Evolutionary conservation across 2,797 vertebrate species (phyloP), one percentile per base, ranked within the genome.

Genomic region (Lithobates sylvaticus): DNA sequence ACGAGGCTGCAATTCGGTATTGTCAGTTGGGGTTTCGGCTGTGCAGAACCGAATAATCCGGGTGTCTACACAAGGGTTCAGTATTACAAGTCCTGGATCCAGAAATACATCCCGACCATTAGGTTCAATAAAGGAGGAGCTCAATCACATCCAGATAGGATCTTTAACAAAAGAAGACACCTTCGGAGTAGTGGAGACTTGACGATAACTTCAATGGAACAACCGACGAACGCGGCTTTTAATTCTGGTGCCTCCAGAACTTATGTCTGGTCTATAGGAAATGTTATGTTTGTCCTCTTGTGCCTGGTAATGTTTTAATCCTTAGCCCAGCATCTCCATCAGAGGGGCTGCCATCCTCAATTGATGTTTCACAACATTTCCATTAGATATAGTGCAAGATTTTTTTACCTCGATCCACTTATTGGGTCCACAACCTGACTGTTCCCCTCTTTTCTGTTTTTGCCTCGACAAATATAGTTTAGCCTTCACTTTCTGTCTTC

Each of bases 11-110:
- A 96, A 88, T 88, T 86, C 2, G 96, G 96, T 0, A 88, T 97
- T 89, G 95, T 95, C 5, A 96, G 95, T 86, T 97, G 96, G 96
- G 96, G 96, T 21, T 1, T 27, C 0, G 94, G 94, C 2, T 97
- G 96, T 80, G 96, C 93, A 10, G 0, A 80, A 27, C 61, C 0
- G 47, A 88, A 94, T 50, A 93, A 87, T 34, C 96, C 96, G 0
- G 96, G 96, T 0, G 93, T 97, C 87, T 96, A 96, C 87, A 91
- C 94, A 88, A 93, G 80, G 10, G 86, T 90, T 27, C 72, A 81
- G 2, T 74, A 23, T 23, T 90, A 90, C 29, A 78, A 83, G 1
- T 3, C 18, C 0, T 90, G 89, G 89, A 86, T 90, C 13, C 21
- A 74, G 23, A 0, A 29, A 5, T 23, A 78, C n/a, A 42, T 78